Base-by-base conservation (phyloP, 2,113 vertebrate species). In the Tragelaphus buxtoni region DNA sequence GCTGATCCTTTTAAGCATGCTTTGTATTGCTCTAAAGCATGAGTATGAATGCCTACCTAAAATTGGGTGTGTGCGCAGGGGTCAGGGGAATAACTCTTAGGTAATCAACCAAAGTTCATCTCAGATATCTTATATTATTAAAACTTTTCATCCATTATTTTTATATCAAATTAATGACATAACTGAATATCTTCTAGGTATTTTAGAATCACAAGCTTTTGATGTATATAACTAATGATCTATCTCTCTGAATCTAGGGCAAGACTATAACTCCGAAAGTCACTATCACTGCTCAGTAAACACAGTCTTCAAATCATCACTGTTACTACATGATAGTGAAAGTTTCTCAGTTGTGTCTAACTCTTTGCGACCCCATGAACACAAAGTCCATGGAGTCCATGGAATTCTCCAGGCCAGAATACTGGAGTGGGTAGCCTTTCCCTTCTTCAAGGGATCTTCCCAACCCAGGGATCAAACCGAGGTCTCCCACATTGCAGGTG, bases 141-240 rank as follows among this genome's bases (percentile, higher is more conserved):
- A 91, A 91, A 94, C 72, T 92, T 85, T 87, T 18, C 11, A 56
- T 51, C 18, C 77, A 88, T 80, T 47, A 58, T 20, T 69, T 24
- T 16, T 56, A 39, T 5, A 80, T 60, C 56, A 83, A 76, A 53
- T 45, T 80, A 90, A 65, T 69, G 42, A 35, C 9, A 1, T 9
- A 39, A 51, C 17, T 17, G 4, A 20, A 30, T 14, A 79, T 42
- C 4, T 82, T 90, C 17, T 26, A 32, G 47, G 17, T 61, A 58
- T 49, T 97, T 79, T 11, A 61, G 60, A 86, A 96, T 28, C 51
- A 7, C 60, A 89, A 89, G 17, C 26, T 51, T 82, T 58, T 55
- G 9, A 65, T 28, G 24, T 49, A n/a, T 11, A 3, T 83, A 65
- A 93, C n/a, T 47, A 58, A 4, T 5, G 39, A 22, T 10, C 74